phyloP scores from a whole-genome alignment of 2,797 vertebrate genomes.

The Distichodus sexfasciatus region DNA sequence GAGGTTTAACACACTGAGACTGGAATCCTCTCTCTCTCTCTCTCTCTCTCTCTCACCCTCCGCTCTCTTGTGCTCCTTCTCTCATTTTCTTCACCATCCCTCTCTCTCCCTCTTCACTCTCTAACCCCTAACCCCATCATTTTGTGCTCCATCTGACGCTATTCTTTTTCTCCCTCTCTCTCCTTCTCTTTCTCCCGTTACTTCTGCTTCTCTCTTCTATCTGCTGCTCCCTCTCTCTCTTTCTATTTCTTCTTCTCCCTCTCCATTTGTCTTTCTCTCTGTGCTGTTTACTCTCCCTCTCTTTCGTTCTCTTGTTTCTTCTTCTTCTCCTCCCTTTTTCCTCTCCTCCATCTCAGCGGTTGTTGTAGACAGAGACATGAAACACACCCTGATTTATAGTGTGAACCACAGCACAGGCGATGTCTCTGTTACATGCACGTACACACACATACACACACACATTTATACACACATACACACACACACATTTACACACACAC shows the following conservation, averaged over 20 bases:
- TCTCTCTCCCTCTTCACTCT: background rate
- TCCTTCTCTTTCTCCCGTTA: background rate
- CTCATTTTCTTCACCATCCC: background rate
- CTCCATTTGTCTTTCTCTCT: background rate
- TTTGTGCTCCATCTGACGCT: background rate
- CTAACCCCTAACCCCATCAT: background rate
- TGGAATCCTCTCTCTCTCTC: conserved; percentile 1
- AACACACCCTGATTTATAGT: background rate
- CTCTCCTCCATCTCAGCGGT: no score
- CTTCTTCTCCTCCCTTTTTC: background rate
- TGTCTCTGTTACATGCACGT: no score
- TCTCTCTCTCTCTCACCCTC: background rate
- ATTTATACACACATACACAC: background rate
- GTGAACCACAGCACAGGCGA: no score
- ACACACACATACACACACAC: background rate
- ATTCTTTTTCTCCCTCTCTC: background rate
- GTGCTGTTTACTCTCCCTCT: background rate
- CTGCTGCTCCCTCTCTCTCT: background rate
- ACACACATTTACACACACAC: background rate
- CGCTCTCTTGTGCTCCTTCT: background rate
- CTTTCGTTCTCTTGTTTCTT: background rate
- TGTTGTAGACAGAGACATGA: no score
- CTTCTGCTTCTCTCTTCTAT: background rate
- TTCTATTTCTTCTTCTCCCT: background rate
- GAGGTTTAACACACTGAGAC: no score